Evolutionary conservation across 2,113 vertebrate species (phyloP).

Genomic region (Athene cunicularia): DNA sequence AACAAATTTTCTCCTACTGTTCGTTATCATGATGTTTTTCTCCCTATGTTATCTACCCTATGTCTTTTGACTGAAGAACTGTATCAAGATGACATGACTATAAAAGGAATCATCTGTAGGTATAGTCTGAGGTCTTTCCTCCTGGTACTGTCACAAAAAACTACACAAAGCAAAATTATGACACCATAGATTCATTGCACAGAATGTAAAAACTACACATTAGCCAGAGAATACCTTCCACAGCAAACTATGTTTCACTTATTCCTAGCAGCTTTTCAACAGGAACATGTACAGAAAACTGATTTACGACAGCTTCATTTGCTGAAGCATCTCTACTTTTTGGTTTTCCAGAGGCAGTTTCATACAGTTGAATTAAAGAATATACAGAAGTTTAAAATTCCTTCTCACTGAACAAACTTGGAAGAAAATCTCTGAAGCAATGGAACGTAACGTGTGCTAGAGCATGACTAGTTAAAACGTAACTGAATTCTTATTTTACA

Average conservation of each 20-base stretch:
- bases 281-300: not conserved
- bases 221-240: not conserved
- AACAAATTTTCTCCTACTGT: not conserved
- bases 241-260: not conserved
- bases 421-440: not conserved
- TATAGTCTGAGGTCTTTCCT: not conserved
- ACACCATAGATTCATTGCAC: not conserved
- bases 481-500: not conserved
- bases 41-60: not conserved
- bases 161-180: not conserved
- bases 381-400: not conserved
- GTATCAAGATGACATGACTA: not conserved
- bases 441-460: not conserved
- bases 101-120: not conserved
- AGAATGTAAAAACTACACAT: not conserved
- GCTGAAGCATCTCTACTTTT: not conserved
- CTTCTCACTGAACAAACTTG: not conserved
- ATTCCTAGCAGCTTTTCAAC: not conserved
- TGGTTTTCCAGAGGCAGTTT: not conserved
- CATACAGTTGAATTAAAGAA: not conserved
- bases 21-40: not conserved
- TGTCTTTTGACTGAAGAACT: not conserved
- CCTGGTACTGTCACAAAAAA: not conserved
- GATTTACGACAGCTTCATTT: not conserved
- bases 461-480: not conserved